phyloP scores from a whole-genome alignment of 2,888 invertebrate genomes.

The Alitta virens region DNA sequence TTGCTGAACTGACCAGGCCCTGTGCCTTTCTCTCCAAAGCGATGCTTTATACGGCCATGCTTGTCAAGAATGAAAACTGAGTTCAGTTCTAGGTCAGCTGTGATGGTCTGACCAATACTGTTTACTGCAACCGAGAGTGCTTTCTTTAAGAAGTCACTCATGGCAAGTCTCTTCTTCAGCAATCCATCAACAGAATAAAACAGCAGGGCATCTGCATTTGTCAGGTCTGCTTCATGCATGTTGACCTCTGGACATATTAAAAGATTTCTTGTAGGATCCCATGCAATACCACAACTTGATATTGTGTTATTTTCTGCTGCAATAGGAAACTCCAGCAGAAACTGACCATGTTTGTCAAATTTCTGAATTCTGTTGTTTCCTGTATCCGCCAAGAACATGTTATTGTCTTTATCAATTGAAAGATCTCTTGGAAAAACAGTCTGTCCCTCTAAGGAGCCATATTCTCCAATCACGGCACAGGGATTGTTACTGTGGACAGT shows the following conservation, averaged over 20 bases:
- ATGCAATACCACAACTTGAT: slow-evolving; percentile 29
- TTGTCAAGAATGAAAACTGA: slow-evolving; percentile 24
- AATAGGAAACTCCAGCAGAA: slow-evolving; percentile 19
- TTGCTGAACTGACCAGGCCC: slow-evolving; percentile 27
- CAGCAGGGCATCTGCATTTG: slow-evolving; percentile 21
- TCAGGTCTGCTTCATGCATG: slow-evolving; percentile 24
- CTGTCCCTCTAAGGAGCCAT: slow-evolving; percentile 17
- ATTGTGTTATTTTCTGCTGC: slow-evolving; percentile 17
- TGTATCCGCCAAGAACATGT: slow-evolving; percentile 29
- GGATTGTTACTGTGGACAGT: slow-evolving; percentile 31
- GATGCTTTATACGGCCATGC: slow-evolving; percentile 19
- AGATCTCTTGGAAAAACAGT: slow-evolving; percentile 30
- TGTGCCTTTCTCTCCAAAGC: slow-evolving; percentile 26
- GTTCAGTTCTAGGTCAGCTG: slow-evolving; percentile 28
- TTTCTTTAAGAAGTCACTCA: slow-evolving; percentile 11
- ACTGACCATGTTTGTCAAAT: slow-evolving; percentile 14
- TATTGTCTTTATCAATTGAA: slow-evolving; percentile 22
- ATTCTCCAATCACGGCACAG: slow-evolving; percentile 20
- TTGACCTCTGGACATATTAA: slow-evolving; percentile 31
- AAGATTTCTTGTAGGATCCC: slow-evolving; percentile 15
- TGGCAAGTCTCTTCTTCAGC: slow-evolving; percentile 11
- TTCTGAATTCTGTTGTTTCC: slow-evolving; percentile 30
- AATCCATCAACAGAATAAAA: slow-evolving; percentile 22
- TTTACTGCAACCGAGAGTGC: slow-evolving; percentile 29
- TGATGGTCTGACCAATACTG: slow-evolving; percentile 24